phyloP scores from a whole-genome alignment of 2,113 vertebrate genomes.

The Nothoprocta pentlandii region DNA sequence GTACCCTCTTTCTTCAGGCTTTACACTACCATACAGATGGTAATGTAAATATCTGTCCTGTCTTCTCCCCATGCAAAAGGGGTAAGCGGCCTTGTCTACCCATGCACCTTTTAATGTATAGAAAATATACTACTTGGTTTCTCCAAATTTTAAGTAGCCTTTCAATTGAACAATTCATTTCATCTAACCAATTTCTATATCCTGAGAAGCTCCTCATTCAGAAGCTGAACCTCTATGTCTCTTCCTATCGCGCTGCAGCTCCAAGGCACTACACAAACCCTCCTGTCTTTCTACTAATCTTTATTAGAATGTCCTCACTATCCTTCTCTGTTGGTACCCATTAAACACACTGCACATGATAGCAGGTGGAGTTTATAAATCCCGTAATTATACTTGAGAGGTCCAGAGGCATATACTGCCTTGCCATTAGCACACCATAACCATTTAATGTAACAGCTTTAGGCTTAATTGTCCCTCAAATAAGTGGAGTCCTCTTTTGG shows the following conservation, averaged over 20 bases:
- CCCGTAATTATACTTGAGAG: not conserved
- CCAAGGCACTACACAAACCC: not conserved
- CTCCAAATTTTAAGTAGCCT: not conserved
- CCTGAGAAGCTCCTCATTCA: not conserved
- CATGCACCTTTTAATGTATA: not conserved
- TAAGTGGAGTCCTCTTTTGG: not conserved
- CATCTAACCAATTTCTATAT: not conserved
- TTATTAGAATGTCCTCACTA: not conserved
- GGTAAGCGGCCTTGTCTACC: not conserved
- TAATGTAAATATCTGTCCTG: not conserved
- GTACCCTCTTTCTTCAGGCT: not conserved
- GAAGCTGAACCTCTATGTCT: not conserved
- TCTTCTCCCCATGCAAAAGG: not conserved
- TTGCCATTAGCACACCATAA: not conserved
- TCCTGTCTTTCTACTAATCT: not conserved
- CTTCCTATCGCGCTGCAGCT: fast-evolving
- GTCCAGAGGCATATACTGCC: not conserved
- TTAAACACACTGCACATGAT: not conserved
- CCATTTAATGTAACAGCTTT: not conserved
- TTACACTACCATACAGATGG: not conserved
- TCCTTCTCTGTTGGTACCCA: not conserved
- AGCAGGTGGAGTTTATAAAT: not conserved
- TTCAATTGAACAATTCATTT: not conserved
- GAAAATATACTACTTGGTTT: not conserved
- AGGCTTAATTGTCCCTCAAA: not conserved